These are phyloP conservation scores for Eupristina koningsbergeri DNA, from an alignment of 1,140 invertebrate genomes.

Conservation along the genomic window DNA sequence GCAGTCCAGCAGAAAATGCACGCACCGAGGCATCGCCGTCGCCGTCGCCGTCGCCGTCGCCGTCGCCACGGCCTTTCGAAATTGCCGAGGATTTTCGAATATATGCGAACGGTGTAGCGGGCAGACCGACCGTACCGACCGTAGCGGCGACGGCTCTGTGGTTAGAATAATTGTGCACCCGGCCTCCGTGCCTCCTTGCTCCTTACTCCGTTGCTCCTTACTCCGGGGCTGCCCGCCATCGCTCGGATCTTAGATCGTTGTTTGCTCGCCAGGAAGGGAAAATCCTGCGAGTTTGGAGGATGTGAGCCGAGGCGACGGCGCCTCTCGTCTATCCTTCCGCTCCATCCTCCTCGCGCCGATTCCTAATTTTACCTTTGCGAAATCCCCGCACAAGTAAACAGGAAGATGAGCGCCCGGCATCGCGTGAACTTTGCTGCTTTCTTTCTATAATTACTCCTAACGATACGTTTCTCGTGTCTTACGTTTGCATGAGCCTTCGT, in stretches of 20 bases:
- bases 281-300: slow-evolving; percentile 30
- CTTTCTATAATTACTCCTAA: slow-evolving; percentile 1
- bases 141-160: slow-evolving; percentile 21
- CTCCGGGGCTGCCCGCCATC: no score
- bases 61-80: slow-evolving; percentile 43
- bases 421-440: slow-evolving; percentile 40
- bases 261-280: slow-evolving; percentile 37
- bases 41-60: background rate
- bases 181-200: background rate
- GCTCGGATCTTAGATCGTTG: slow-evolving; percentile 14
- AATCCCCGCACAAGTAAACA: background rate
- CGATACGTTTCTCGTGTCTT: background rate
- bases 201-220: no score
- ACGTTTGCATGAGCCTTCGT: background rate
- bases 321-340: background rate
- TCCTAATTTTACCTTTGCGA: slow-evolving; percentile 32
- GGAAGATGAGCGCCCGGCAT: background rate
- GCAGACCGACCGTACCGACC: background rate
- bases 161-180: slow-evolving; percentile 49
- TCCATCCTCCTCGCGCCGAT: background rate
- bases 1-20: slow-evolving; percentile 26
- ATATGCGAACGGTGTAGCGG: slow-evolving; percentile 28
- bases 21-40: slow-evolving; percentile 28
- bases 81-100: slow-evolving; percentile 50
- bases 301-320: background rate